Conservation (phyloP, 1,140 invertebrate species). For the Argopecten irradians region DNA sequence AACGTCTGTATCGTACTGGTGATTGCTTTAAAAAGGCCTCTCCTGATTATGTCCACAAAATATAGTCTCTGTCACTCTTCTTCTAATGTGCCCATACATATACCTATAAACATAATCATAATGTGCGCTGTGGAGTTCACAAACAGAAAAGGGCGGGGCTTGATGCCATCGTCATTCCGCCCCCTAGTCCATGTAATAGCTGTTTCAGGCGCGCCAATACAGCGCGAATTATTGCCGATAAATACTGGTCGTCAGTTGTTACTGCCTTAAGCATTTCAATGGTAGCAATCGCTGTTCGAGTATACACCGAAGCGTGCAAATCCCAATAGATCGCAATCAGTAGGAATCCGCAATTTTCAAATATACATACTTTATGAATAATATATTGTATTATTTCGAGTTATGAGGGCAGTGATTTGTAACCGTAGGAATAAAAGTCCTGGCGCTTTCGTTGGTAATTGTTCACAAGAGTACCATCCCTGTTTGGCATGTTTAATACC, state of each 20-base stretch:
- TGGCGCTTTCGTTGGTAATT: background rate
- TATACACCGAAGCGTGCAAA: background rate
- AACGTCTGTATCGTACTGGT: background rate
- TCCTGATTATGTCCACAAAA: background rate
- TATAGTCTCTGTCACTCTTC: background rate
- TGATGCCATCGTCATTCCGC: background rate
- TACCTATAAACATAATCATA: background rate
- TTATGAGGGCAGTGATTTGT: background rate
- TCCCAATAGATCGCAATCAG: background rate
- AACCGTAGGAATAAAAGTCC: background rate
- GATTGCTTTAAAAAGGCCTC: background rate
- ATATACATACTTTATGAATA: slow-evolving; percentile 17
- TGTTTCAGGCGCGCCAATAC: background rate
- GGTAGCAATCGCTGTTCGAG: background rate
- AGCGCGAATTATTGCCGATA: background rate
- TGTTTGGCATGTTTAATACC: background rate
- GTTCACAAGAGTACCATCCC: background rate
- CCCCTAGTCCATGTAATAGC: background rate
- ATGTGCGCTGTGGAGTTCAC: background rate
- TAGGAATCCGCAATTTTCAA: background rate
- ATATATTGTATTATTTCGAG: slow-evolving; percentile 4
- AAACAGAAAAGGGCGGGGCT: background rate
- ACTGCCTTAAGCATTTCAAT: background rate
- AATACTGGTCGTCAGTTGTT: background rate
- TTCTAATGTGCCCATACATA: background rate